Evolutionary conservation across 2,113 vertebrate species (phyloP), one percentile per base, ranked within the genome.

Genomic region (Axis porcinus): DNA sequence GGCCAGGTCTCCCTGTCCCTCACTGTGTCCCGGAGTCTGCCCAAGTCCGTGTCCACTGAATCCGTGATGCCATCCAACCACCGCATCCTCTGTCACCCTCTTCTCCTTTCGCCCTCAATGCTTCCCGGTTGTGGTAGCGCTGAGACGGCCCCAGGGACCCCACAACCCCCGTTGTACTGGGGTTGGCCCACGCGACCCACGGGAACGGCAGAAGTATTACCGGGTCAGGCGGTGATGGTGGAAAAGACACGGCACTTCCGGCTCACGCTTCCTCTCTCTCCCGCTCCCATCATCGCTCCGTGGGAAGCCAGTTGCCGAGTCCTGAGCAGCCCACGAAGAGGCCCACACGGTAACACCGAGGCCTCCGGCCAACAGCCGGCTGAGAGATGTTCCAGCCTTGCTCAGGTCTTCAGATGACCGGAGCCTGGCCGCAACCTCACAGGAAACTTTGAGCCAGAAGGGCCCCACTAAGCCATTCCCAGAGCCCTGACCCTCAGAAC

Each of bases 301-400:
- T 28, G 12, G 27, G 23, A 57, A 25, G 6, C 36, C 43, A 85
- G 30, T 3, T 6, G 9, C 10, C 1, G 0, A 10, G 25, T 21
- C 13, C 9, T 9, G 3, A 58, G 8, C 11, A 54, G 28, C n/a
- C 27, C 54, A 9, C 3, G 3, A 9, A 67, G 47, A 16, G 33
- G 10, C 3, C n/a, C 52, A 2, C 33, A 0, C 10, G n/a, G 2
- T 0, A 85, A 45, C 7, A 43, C 6, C 1, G 3, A 82, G 6
- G 14, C 30, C 45, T n/a, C 45, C 36, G 25, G 2, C 13, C 5
- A 5, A 13, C 19, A 36, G 23, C 14, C 52, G 1, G 2, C 3
- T 5, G 5, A 1, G 7, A 12, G 47, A 30, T 43, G 43, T 40
- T 25, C 23, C 6, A 21, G 19, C 47, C 28, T 30, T 55, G 57